These are phyloP conservation scores for Myanophis thanlyinensis DNA, from an alignment of 2,113 vertebrate species.

Conservation along the genomic window DNA sequence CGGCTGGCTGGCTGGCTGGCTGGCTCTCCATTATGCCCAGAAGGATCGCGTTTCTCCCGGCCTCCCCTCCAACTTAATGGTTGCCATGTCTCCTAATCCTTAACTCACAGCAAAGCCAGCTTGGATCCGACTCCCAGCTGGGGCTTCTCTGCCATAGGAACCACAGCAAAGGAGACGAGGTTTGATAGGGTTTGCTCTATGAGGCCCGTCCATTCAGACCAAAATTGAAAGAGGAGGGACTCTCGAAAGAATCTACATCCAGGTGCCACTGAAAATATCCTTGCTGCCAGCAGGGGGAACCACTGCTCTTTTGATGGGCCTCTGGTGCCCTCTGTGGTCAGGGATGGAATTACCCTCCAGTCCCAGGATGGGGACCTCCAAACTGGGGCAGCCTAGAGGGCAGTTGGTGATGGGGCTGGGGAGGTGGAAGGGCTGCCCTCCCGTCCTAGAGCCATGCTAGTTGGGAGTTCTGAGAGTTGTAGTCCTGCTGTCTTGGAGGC, in stretches of 20 bases:
- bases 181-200: neutral
- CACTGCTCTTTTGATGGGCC: neutral
- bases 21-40: conserved; percentile 59
- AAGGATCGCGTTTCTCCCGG: conserved; percentile 59
- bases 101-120: conserved; percentile 73
- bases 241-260: fast-evolving
- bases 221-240: neutral
- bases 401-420: neutral
- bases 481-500: neutral
- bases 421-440: neutral
- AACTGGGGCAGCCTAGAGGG: neutral
- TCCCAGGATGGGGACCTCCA: neutral
- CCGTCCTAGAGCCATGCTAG: neutral
- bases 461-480: neutral
- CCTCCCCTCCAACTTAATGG: conserved; percentile 63
- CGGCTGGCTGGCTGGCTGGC: too few species aligned
- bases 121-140: conserved; percentile 59
- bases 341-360: neutral
- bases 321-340: neutral
- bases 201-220: neutral
- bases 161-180: conserved; percentile 60
- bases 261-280: neutral
- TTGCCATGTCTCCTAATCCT: conserved; percentile 76
- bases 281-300: neutral
- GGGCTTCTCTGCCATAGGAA: conserved; percentile 39